Evolutionary conservation across 2,888 invertebrate genomes (phyloP).

Genomic region (Papilio demoleus): DNA sequence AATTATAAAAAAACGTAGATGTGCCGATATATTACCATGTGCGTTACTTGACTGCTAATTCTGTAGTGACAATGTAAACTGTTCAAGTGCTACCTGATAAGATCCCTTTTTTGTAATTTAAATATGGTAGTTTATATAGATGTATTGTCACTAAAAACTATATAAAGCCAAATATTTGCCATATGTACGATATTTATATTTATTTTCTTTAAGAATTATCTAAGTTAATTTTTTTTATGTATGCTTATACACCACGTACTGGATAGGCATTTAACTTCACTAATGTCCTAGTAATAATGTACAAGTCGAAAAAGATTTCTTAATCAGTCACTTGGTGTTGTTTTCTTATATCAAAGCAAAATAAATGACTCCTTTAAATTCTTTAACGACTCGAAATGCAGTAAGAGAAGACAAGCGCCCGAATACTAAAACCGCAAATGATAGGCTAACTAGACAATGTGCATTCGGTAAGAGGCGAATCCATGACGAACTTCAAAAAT

Average conservation of each 20-base stretch:
- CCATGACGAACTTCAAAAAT: too few species aligned
- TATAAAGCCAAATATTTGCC: constrained; percentile 83
- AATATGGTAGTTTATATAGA: constrained; percentile 43
- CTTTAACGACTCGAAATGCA: neutral
- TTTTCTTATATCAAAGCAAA: neutral
- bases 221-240: constrained; percentile 57
- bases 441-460: too few species aligned
- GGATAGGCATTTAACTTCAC: neutral
- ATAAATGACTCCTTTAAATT: neutral
- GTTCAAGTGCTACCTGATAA: constrained; percentile 36
- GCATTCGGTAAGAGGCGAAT: too few species aligned
- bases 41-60: constrained; percentile 15
- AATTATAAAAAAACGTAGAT: too few species aligned
- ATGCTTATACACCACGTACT: constrained; percentile 43
- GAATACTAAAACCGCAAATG: too few species aligned
- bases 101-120: constrained; percentile 36
- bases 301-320: neutral
- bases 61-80: constrained; percentile 23
- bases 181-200: constrained; percentile 77
- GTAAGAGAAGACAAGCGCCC: neutral
- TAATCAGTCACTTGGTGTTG: neutral
- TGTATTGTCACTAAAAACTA: constrained; percentile 59
- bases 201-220: constrained; percentile 65
- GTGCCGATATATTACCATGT: too few species aligned
- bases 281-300: neutral